Evolutionary conservation across 2,888 invertebrate species (phyloP).

Genomic region (Zelleria hepariella): DNA sequence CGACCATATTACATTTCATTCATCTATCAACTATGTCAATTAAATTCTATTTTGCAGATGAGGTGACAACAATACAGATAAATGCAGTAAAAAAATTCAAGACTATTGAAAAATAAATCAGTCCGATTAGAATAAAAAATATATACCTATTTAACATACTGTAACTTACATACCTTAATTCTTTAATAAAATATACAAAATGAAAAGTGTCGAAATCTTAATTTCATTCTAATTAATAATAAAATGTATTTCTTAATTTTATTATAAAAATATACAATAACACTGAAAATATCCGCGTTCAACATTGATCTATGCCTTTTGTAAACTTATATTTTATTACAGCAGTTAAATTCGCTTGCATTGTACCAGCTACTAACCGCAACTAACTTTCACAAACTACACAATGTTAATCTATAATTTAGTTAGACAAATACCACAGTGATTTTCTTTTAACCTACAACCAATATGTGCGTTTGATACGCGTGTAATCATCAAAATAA

Average conservation of each 20-base stretch:
- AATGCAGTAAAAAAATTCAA: neutral
- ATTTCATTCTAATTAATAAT: slow-evolving; percentile 17
- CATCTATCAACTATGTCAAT: neutral
- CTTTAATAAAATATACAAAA: neutral
- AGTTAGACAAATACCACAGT: too few species aligned
- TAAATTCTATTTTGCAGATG: neutral
- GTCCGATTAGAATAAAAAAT: neutral
- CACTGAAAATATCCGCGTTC: slow-evolving; percentile 54
- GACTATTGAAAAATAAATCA: neutral
- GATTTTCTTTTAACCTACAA: too few species aligned
- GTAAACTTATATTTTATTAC: slow-evolving; percentile 19
- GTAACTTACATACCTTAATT: neutral
- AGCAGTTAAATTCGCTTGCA: neutral
- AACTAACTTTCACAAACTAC: too few species aligned
- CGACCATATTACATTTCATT: too few species aligned
- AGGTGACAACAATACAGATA: neutral
- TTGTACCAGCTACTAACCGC: neutral
- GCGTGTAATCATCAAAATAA: neutral
- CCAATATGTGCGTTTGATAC: neutral
- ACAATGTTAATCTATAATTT: too few species aligned
- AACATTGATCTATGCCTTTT: slow-evolving; percentile 49
- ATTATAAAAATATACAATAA: slow-evolving; percentile 65
- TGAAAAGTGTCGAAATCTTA: neutral
- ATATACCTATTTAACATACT: too few species aligned
- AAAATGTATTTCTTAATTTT: slow-evolving; percentile 38